Evolutionary conservation across 2,888 invertebrate species (phyloP), one percentile per base, ranked within the genome.

Genomic region (Melieria picta): DNA sequence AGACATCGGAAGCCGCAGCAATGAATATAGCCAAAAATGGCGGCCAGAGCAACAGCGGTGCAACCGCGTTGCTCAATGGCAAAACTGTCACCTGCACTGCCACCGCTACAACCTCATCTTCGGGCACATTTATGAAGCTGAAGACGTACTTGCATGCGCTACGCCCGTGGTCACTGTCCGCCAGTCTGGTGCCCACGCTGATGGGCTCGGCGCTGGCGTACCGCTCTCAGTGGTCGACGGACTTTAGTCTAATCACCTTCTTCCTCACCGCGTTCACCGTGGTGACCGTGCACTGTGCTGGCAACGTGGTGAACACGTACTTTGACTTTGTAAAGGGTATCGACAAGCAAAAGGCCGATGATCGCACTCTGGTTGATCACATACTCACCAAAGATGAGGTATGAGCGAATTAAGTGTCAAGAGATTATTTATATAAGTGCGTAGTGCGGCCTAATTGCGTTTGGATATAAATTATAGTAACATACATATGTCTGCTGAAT

Each of bases 221-320:
- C 87, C 94, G 96, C 80, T 89, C 93, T 72, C 91, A 92, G 30
- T 93, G 92, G 78, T 89, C 92, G 45, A 88, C 90, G 48, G 92
- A 92, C 75, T 96, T 97, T 86, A 94, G 93, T 83, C 91, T 93
- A 88, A 87, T 93, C 73, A 92, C 93, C 0, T 90, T 97, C 77
- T 81, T 97, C 60, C 89, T 96, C 11, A 96, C 97, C 4, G 89
- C 95, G 65, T 91, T 95, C 79, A 97, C 96, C 4, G 93, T 96
- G 42, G 90, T 97, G 73, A 94, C 94, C 1, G 98, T 98, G 4
- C 98, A 98, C 84, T 96, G 97, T 74, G 98, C 98, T 74, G 98
- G 97, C 67, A 98, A 98, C 87, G 93, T 98, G 56, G 97, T 98
- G 43, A 98, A 98, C 86, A 98, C 98, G 0, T 98, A 97, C 86